Evolutionary conservation across 2,113 vertebrate species (phyloP).

Genomic region (Ariopsis seemanni): DNA sequence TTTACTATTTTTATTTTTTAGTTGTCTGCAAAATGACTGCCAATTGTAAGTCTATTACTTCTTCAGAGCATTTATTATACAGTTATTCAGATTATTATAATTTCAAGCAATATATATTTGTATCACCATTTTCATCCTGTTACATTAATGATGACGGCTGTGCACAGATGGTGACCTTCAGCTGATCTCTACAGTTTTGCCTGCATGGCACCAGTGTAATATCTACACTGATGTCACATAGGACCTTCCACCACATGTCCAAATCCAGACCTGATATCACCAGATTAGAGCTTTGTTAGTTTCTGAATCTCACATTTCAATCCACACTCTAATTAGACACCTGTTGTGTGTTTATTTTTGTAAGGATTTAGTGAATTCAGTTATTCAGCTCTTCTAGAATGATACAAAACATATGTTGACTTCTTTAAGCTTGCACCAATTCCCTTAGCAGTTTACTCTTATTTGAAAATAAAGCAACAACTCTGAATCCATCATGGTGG

Average conservation of each 20-base stretch:
- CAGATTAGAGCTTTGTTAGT: not conserved
- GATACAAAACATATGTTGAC: not conserved
- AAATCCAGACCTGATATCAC: not conserved
- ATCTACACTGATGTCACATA: not conserved
- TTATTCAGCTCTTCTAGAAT: not conserved
- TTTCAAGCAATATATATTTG: not conserved
- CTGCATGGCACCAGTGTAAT: not conserved
- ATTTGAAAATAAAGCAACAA: not conserved
- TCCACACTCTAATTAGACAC: not conserved
- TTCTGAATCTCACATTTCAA: not conserved
- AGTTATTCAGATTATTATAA: not conserved
- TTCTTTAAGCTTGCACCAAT: not conserved
- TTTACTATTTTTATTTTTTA: not conserved
- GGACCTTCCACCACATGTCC: not conserved
- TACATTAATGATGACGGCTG: not conserved
- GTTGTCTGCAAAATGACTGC: not conserved
- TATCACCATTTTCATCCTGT: not conserved
- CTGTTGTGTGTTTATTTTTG: not conserved
- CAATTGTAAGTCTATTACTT: not conserved
- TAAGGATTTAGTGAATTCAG: not conserved
- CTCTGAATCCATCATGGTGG: not conserved
- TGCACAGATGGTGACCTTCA: not conserved
- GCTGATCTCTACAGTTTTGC: not conserved
- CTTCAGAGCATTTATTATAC: not conserved
- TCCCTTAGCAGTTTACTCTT: not conserved